Base-by-base conservation (phyloP, 2,113 vertebrate genomes). In the Diphyllodes magnificus region DNA sequence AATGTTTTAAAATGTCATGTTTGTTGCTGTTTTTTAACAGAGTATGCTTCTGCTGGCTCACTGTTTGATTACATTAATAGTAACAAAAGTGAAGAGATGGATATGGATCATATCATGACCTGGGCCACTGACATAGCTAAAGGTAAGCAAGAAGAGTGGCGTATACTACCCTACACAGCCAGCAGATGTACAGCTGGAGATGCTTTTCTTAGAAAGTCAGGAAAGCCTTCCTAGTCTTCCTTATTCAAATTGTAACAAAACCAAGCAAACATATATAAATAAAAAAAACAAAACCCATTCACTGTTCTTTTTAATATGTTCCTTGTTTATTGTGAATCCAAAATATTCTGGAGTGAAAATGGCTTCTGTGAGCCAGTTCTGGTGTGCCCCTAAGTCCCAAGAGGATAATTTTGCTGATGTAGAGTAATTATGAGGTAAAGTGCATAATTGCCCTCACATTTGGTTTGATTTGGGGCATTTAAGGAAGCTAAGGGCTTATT, bases 21-120 rank as follows among this genome's bases (percentile, higher is more conserved):
- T 96, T 94, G 31, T 96, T 88, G 83, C 91, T 59, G 87, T 88
- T 96, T 68, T 95, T 90, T 95, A 92, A 97, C 91, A 99, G 99
- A 99, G 96, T 99, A 99, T 96, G 99, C 99, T 68, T 98, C 98
- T 47, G 97, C 98, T 61, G 99, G 99, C 39, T 99, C 99, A 20
- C 96, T 99, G 31, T 99, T 99, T 88, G 99, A 99, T 94, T 99
- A 99, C 97, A 98, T 99, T 97, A 99, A 99, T 93, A 99, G 99
- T 87, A 98, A 98, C 68, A 98, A 98, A 96, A 99, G 99, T 93
- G 99, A 99, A 95, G 98, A 99, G 82, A 99, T 99, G 98, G 99
- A 99, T 97, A 99, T 99, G 98, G 98, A 98, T 54, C 99, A 99
- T 89, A 99, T 99, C 68, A 99, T 99, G 99, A 99, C 99, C 6